These are phyloP conservation scores for Blastobasis lacticolella DNA, from an alignment of 2,888 invertebrate species.

Conservation along the genomic window DNA sequence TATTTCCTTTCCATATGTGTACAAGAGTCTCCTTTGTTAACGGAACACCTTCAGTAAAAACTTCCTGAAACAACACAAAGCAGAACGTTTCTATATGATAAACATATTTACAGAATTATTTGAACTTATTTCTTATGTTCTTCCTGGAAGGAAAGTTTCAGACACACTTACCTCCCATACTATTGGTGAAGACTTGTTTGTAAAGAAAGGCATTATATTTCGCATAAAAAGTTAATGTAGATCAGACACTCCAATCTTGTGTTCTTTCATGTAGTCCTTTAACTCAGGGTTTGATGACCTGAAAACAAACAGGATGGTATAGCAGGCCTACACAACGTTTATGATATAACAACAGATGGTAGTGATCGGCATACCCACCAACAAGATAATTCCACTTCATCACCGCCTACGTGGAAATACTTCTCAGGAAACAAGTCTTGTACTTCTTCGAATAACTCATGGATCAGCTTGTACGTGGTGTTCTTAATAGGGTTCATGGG, in stretches of 20 bases:
- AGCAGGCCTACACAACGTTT: not conserved
- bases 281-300: constrained; percentile 51
- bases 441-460: constrained; percentile 80
- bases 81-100: not conserved
- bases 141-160: not conserved
- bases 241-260: constrained; percentile 29
- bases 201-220: constrained; percentile 40
- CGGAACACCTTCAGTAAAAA: constrained; percentile 82
- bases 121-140: too few species aligned
- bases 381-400: constrained; percentile 89
- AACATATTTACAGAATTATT: not conserved
- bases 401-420: constrained; percentile 93
- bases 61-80: constrained; percentile 77
- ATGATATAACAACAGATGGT: not conserved
- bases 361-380: constrained; percentile 75
- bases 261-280: constrained; percentile 33
- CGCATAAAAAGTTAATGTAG: constrained; percentile 51
- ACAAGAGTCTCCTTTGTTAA: constrained; percentile 79
- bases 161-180: constrained; percentile 50
- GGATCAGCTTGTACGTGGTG: constrained; percentile 78
- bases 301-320: constrained; percentile 7
- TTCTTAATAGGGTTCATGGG: constrained; percentile 85
- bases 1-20: constrained; percentile 83
- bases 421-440: constrained; percentile 82
- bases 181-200: constrained; percentile 32